Percentiles rank a stretch among this genome's conserved stretches.
These are phyloP conservation scores for Criorhina ranunculi DNA, from an alignment of 2,888 invertebrate genomes.

Conservation along the genomic window DNA sequence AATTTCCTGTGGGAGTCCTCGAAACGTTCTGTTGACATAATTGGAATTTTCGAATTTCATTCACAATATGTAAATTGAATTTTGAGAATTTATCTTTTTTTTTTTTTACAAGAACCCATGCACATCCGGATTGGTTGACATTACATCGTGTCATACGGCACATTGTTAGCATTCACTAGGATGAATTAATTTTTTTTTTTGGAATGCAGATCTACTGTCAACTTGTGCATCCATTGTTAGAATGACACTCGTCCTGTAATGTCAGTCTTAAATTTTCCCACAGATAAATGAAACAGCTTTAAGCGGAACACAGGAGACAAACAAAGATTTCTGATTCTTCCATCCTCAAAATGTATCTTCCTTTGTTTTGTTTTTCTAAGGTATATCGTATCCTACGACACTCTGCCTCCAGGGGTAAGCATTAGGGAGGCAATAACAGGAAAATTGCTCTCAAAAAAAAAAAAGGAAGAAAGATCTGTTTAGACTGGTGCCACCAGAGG, in stretches of 20 bases:
- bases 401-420: slow-evolving; percentile 16
- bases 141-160: background rate
- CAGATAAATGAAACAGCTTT: background rate
- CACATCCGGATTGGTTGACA: background rate
- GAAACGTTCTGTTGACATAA: slow-evolving; percentile 47
- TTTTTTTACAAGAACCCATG: background rate
- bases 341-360: background rate
- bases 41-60: slow-evolving; percentile 53
- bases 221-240: background rate
- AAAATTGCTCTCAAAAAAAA: slow-evolving; percentile 13
- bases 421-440: slow-evolving; percentile 24
- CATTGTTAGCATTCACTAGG: background rate
- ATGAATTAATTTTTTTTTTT: background rate
- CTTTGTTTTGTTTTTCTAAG: background rate
- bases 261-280: background rate
- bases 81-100: too few relatives aligned
- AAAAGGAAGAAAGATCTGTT: slow-evolving; percentile 5
- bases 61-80: slow-evolving; percentile 25
- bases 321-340: background rate
- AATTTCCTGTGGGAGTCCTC: slow-evolving; percentile 37
- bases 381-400: slow-evolving; percentile 7
- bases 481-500: background rate
- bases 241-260: background rate
- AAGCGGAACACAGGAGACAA: background rate
- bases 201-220: background rate